These are phyloP conservation scores for Chamaea fasciata DNA, from an alignment of 2,113 vertebrate species.

Conservation along the genomic window DNA sequence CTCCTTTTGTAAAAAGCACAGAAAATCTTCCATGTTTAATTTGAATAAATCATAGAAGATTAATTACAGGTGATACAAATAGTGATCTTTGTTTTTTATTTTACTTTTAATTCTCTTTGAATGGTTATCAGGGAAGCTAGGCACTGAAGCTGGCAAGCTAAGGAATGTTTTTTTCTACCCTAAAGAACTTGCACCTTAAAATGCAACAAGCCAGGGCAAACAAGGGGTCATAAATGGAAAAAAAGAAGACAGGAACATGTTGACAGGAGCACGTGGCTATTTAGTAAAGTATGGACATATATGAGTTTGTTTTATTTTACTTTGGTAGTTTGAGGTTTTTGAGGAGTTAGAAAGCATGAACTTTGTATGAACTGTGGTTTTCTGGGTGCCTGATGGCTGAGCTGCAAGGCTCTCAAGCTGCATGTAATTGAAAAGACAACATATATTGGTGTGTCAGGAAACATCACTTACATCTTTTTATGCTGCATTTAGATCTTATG, in stretches of 20 bases:
- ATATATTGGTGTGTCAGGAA: neutral
- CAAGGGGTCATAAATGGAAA: neutral
- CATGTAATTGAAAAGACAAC: conserved; percentile 17
- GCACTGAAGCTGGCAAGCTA: neutral
- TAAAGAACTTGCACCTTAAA: neutral
- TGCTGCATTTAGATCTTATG: neutral
- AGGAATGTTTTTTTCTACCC: neutral
- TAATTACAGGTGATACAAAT: neutral
- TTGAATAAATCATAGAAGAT: neutral
- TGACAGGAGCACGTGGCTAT: neutral
- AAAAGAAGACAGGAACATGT: neutral
- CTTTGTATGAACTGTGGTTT: conserved; percentile 36
- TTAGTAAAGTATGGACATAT: neutral
- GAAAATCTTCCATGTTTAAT: neutral
- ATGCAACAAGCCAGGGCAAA: neutral
- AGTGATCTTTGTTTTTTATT: neutral
- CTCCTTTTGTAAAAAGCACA: neutral
- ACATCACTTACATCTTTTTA: conserved; percentile 3
- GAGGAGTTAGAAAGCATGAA: conserved; percentile 1
- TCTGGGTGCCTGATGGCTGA: neutral
- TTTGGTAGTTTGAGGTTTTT: neutral
- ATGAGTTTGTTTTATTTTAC: neutral
- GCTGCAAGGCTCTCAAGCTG: neutral
- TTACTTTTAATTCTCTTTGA: neutral
- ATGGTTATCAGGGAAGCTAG: neutral